Evolutionary conservation across 1,140 invertebrate species (phyloP).

Genomic region (Drosophila ficusphila): DNA sequence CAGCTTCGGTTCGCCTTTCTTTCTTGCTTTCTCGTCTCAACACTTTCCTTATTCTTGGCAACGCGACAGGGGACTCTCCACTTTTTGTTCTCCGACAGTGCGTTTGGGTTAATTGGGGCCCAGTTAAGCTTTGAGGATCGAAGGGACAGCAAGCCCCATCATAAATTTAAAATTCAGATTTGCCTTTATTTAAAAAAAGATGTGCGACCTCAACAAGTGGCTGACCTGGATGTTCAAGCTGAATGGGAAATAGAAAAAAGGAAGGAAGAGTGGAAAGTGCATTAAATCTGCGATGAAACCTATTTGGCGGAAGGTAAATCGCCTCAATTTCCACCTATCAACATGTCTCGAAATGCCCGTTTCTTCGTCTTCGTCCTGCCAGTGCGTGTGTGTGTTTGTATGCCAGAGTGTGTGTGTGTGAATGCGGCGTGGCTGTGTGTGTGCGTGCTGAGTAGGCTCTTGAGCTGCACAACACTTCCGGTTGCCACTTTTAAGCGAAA

Average conservation of each 20-base stretch:
- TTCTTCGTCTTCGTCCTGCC: not conserved
- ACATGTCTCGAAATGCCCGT: conserved; percentile 69
- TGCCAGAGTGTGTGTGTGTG: conserved; percentile 17
- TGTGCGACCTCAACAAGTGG: not conserved
- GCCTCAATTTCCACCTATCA: conserved; percentile 81
- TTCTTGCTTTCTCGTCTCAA: too few species aligned
- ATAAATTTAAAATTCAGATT: too few species aligned
- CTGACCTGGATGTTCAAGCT: not conserved
- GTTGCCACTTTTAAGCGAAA: conserved; percentile 79
- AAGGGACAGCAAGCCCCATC: too few species aligned
- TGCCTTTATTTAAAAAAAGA: not conserved
- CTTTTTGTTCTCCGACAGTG: conserved; percentile 39
- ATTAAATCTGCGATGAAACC: conserved; percentile 47
- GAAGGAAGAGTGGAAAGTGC: conserved; percentile 25
- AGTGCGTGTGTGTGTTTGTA: conserved; percentile 10
- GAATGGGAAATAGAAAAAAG: not conserved
- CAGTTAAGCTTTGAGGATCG: conserved; percentile 21
- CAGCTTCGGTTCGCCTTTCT: too few species aligned
- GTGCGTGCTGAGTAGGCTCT: conserved; percentile 70
- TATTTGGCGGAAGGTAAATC: conserved; percentile 65
- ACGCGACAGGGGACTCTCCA: conserved; percentile 3
- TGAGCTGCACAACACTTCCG: conserved; percentile 79
- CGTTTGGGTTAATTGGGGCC: conserved; percentile 65
- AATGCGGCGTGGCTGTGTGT: conserved; percentile 22
- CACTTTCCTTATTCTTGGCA: conserved; percentile 48